phyloP scores from a whole-genome alignment of 2,888 invertebrate genomes.

The Drosophila putrida region DNA sequence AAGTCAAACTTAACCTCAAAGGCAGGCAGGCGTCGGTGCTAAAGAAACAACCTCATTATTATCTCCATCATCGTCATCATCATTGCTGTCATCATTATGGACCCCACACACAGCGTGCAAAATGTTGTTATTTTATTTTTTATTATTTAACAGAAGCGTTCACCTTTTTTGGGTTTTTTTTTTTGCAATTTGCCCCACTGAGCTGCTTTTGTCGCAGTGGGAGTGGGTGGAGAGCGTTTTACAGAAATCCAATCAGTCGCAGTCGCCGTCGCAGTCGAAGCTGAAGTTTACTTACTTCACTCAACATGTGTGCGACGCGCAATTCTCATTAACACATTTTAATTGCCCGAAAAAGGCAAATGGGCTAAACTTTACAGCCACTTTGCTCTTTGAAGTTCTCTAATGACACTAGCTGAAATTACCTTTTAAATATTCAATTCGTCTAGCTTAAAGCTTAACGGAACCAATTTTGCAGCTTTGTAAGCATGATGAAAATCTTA shows the following conservation, averaged over 20 bases:
- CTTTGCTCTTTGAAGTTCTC: constrained; percentile 18
- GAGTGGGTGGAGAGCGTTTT: constrained; percentile 17
- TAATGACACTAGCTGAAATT: constrained; percentile 30
- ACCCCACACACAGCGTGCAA: constrained; percentile 17
- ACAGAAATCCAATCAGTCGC: constrained; percentile 49
- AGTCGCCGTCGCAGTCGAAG: constrained; percentile 46
- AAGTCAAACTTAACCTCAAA: constrained; percentile 38
- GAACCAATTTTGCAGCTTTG: background rate
- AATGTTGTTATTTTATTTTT: constrained; percentile 21
- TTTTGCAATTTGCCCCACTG: constrained; percentile 31
- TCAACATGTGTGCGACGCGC: constrained; percentile 43
- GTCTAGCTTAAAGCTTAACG: constrained; percentile 2
- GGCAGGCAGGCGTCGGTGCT: constrained; percentile 10
- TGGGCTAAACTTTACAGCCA: constrained; percentile 28
- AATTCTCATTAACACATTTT: constrained; percentile 63
- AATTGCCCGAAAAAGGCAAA: constrained; percentile 40
- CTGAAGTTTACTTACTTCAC: constrained; percentile 27
- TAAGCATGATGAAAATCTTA: background rate
- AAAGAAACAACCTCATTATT: constrained; percentile 24
- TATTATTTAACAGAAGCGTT: constrained; percentile 32
- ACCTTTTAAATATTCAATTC: constrained; percentile 21
- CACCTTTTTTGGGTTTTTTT: constrained; percentile 24
- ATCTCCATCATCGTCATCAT: constrained; percentile 16
- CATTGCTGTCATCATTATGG: constrained; percentile 36
- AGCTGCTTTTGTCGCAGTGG: constrained; percentile 7